A percentile compares a stretch with the other conserved stretches of the same genome.
Evolutionary conservation across 1,140 invertebrate genomes (phyloP).

Genomic region (Aphelenchoides besseyi): DNA sequence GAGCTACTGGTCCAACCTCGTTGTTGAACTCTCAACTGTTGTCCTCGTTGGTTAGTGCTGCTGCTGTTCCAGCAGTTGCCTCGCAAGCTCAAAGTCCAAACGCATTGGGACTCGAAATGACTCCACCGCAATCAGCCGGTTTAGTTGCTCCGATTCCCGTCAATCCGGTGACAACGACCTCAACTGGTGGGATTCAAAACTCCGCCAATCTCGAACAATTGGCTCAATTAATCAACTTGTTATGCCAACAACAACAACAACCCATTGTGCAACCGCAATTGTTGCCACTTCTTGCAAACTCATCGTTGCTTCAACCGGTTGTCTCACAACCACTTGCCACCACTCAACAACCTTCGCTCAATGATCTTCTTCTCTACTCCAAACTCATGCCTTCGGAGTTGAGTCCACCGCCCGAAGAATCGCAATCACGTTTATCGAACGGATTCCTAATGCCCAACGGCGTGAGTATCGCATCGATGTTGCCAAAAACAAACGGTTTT

Average conservation of each 20-base stretch:
- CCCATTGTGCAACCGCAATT: background rate
- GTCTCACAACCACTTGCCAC: background rate
- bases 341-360: conserved; percentile 14
- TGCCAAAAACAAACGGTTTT: background rate
- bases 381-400: background rate
- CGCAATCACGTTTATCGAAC: conserved; percentile 3
- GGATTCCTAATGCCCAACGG: background rate
- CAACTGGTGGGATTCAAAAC: background rate
- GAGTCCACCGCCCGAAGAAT: conserved; percentile 7
- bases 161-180: background rate
- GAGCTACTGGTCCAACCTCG: background rate
- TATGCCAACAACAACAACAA: conserved; percentile 3
- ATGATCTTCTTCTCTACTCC: conserved; percentile 11
- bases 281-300: no score
- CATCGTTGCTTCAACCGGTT: no score
- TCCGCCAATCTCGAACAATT: background rate
- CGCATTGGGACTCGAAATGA: background rate
- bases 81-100: background rate
- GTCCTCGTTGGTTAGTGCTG: background rate
- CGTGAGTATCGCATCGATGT: background rate
- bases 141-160: conserved; percentile 16
- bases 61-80: background rate
- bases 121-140: conserved; percentile 20
- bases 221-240: background rate
- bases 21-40: background rate